Conservation (phyloP, 2,797 vertebrate species). For the Spheniscus humboldti region DNA sequence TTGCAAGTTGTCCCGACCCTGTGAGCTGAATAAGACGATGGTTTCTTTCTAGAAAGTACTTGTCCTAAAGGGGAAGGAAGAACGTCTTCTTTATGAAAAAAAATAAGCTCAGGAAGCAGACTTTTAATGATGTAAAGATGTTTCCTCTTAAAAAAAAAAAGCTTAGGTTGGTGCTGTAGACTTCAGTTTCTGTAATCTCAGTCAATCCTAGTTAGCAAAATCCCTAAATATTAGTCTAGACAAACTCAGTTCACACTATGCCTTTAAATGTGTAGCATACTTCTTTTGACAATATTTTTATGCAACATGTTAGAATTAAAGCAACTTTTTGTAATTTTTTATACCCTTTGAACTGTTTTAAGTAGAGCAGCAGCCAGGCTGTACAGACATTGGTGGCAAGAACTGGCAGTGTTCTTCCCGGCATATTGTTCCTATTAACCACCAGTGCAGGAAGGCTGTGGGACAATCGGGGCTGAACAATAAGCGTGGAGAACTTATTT, state of each 20-base stretch:
- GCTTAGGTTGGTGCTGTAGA: neutral
- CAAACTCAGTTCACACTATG: neutral
- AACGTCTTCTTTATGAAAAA: neutral
- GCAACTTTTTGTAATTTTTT: neutral
- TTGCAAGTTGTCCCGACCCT: too few relatives aligned
- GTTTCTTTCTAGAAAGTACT: too few relatives aligned
- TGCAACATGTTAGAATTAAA: neutral
- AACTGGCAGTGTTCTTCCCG: neutral
- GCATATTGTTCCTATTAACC: accelerated
- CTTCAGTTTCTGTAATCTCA: neutral
- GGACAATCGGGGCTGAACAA: neutral
- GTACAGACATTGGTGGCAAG: accelerated
- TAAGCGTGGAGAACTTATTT: neutral
- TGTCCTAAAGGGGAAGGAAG: too few relatives aligned
- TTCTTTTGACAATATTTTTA: neutral
- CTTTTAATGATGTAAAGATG: neutral
- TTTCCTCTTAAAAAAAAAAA: neutral
- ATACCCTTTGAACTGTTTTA: neutral
- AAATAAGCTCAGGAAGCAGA: neutral
- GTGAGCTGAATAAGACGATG: accelerated
- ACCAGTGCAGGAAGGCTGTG: neutral
- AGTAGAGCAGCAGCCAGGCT: neutral
- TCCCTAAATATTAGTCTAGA: neutral
- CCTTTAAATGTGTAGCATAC: neutral
- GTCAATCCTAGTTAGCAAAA: neutral